These are phyloP conservation scores for Eupithecia insigniata DNA, from an alignment of 2,888 invertebrate species.

Conservation along the genomic window DNA sequence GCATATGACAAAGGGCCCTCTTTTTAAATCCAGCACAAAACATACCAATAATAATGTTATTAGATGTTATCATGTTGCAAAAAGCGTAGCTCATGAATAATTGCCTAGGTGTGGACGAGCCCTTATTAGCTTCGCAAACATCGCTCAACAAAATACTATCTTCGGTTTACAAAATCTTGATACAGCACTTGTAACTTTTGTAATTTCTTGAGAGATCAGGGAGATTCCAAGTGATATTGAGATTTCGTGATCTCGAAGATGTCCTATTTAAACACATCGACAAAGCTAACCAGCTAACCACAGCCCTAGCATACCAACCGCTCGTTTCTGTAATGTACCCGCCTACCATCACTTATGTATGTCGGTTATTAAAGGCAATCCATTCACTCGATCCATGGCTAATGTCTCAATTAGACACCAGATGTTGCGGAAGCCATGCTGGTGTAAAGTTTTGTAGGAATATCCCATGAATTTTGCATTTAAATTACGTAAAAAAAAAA, in stretches of 20 bases:
- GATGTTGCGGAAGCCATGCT: slow-evolving; percentile 18
- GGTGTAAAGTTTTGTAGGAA: background rate
- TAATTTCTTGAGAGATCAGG: too few relatives aligned
- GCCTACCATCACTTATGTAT: slow-evolving; percentile 72
- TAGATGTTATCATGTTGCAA: background rate
- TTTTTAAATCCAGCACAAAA: background rate
- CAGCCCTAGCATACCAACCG: slow-evolving; percentile 25
- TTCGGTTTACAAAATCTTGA: too few relatives aligned
- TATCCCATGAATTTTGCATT: slow-evolving; percentile 14
- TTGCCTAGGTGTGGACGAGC: background rate
- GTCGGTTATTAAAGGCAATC: slow-evolving; percentile 75
- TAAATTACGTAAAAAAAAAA: background rate
- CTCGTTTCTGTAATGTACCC: slow-evolving; percentile 55
- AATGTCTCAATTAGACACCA: slow-evolving; percentile 80
- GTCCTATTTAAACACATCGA: background rate
- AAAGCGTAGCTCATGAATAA: background rate
- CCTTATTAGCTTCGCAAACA: too few relatives aligned
- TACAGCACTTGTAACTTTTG: background rate
- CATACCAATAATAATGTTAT: background rate
- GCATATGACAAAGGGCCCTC: background rate
- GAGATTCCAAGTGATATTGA: too few relatives aligned
- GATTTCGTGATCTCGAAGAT: too few relatives aligned
- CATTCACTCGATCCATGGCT: slow-evolving; percentile 70
- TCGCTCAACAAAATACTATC: background rate
- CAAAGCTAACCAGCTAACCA: background rate